These are phyloP conservation scores for Syngnathus typhle DNA, from an alignment of 2,113 vertebrate species.

Conservation along the genomic window DNA sequence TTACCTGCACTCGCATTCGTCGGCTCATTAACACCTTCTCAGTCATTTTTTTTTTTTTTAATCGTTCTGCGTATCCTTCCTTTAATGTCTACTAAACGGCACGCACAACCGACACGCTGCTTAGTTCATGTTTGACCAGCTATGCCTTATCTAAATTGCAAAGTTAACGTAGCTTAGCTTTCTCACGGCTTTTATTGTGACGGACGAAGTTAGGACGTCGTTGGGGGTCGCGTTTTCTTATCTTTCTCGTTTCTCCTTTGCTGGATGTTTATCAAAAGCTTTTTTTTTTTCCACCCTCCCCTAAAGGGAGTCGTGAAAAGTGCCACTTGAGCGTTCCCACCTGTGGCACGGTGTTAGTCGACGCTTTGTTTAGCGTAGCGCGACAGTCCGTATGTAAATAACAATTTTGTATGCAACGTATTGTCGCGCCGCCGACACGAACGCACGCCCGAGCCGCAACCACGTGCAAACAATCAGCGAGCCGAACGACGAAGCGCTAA, in stretches of 20 bases:
- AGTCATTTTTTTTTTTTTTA: too few relatives aligned
- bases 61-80: too few relatives aligned
- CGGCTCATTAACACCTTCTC: too few relatives aligned
- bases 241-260: background rate
- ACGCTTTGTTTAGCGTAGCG: background rate
- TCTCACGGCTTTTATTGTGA: background rate
- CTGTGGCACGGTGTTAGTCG: background rate
- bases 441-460: background rate
- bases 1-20: too few relatives aligned
- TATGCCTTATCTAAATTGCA: background rate
- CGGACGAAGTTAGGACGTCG: background rate
- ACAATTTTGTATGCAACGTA: background rate
- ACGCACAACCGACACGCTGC: background rate
- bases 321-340: background rate
- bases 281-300: too few relatives aligned
- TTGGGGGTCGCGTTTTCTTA: background rate
- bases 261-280: background rate
- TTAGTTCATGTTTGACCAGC: background rate
- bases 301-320: background rate
- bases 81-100: background rate
- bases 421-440: background rate
- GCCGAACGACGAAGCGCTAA: conserved; percentile 45
- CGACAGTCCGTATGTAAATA: background rate
- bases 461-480: conserved; percentile 10
- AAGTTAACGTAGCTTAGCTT: background rate